A percentile compares a stretch with the other conserved stretches of the same genome.
These are phyloP conservation scores for Loxodonta africana DNA, from an alignment of 2,113 vertebrate genomes.

Conservation along the genomic window DNA sequence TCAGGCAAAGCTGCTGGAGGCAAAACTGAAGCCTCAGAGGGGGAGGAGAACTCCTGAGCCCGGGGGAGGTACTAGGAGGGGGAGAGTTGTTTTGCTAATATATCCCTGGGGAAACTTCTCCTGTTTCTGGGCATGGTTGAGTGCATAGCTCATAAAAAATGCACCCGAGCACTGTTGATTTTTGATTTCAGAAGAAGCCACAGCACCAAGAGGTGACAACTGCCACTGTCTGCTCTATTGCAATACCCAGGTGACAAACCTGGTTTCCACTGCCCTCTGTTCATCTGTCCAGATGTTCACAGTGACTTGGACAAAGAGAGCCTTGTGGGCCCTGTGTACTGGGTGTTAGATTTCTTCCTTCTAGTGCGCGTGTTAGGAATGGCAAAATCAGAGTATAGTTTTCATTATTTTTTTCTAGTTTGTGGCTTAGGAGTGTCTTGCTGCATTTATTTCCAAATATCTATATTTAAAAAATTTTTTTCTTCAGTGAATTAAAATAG, in stretches of 20 bases:
- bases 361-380: background rate
- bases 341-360: background rate
- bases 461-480: background rate
- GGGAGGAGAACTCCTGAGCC: background rate
- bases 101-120: constrained; percentile 56
- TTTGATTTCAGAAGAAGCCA: constrained; percentile 71
- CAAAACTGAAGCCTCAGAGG: background rate
- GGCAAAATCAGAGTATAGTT: background rate
- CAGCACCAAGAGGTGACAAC: background rate
- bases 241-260: background rate
- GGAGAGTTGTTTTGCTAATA: constrained; percentile 57
- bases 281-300: background rate
- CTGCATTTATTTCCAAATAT: background rate
- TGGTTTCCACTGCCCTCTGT: background rate
- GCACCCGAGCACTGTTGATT: constrained; percentile 36
- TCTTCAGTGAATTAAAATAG: constrained; percentile 31
- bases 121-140: constrained; percentile 63
- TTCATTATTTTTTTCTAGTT: background rate
- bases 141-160: constrained; percentile 70
- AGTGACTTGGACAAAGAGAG: background rate
- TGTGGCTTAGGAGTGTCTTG: background rate
- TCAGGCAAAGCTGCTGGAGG: background rate
- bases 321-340: background rate
- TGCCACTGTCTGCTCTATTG: background rate
- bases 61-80: constrained; percentile 3